Percentiles rank a stretch among this genome's conserved stretches.
Conservation (phyloP, 2,797 vertebrate species). For the Denticeps clupeoides region DNA sequence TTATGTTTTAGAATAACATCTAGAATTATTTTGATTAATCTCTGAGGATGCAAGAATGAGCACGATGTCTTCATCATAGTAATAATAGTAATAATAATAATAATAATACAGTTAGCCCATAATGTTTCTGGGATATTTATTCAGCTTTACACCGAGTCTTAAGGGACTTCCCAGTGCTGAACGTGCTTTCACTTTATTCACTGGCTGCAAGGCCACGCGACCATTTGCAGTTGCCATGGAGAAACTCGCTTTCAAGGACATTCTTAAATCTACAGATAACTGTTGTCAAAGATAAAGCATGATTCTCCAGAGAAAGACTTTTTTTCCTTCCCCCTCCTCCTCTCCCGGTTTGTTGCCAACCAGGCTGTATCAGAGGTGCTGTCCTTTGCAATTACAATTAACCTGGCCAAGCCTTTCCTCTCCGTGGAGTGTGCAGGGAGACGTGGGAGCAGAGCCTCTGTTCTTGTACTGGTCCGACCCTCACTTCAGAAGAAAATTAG, state of each 20-base stretch:
- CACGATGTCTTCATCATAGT: too few relatives aligned
- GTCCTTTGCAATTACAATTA: conserved; percentile 48
- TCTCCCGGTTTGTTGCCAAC: conserved; percentile 23
- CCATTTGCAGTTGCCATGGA: conserved; percentile 1
- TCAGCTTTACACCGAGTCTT: too few relatives aligned
- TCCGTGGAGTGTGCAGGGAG: too few relatives aligned
- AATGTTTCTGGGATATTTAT: too few relatives aligned
- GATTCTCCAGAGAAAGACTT: conserved; percentile 9
- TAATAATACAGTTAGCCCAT: too few relatives aligned
- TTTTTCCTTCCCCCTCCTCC: not conserved
- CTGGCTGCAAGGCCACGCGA: conserved; percentile 18
- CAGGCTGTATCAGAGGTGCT: conserved; percentile 33
- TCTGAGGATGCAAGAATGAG: too few relatives aligned
- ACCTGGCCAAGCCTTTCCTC: conserved; percentile 25
- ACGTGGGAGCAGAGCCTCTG: too few relatives aligned
- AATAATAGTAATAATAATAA: too few relatives aligned
- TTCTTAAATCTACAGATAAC: conserved; percentile 21
- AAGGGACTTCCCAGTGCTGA: not conserved
- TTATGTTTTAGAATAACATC: conserved; percentile 49
- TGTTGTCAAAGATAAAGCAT: conserved; percentile 23
- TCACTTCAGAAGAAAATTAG: too few relatives aligned
- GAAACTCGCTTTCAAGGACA: conserved; percentile 12
- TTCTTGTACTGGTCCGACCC: too few relatives aligned
- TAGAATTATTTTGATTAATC: too few relatives aligned
- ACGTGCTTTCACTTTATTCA: not conserved